These are phyloP conservation scores for Synanthedon andrenaeformis DNA, from an alignment of 2,888 invertebrate species.

Conservation along the genomic window DNA sequence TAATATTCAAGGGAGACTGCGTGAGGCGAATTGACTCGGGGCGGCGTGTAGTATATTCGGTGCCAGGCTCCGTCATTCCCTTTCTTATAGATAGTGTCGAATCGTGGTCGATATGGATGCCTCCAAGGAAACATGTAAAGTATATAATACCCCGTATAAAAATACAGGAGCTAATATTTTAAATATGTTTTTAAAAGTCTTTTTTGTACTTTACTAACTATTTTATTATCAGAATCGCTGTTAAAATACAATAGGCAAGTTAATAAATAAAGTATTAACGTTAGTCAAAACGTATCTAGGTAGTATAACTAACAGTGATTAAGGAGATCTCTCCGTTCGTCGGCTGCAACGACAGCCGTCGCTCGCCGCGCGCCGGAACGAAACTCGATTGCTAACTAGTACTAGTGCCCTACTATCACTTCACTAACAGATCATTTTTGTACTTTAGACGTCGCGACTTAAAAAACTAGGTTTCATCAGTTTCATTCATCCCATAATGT, in stretches of 20 bases:
- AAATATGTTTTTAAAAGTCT: too few relatives aligned
- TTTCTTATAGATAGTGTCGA: conserved; percentile 16
- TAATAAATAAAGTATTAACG: too few relatives aligned
- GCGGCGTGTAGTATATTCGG: conserved; percentile 31
- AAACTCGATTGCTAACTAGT: conserved; percentile 36
- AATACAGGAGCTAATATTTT: too few relatives aligned
- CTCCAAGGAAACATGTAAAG: too few relatives aligned
- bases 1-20: conserved; percentile 32
- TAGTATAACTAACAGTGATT: neutral
- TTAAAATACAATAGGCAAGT: too few relatives aligned
- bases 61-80: conserved; percentile 56
- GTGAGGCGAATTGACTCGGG: conserved; percentile 35
- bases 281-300: too few relatives aligned
- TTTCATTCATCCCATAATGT: too few relatives aligned
- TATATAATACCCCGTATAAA: too few relatives aligned
- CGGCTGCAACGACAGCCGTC: conserved; percentile 15
- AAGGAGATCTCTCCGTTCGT: conserved; percentile 12
- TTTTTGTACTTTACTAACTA: too few relatives aligned
- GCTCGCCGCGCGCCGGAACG: conserved; percentile 43
- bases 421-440: conserved; percentile 29
- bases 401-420: conserved; percentile 61
- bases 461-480: too few relatives aligned
- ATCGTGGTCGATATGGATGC: conserved; percentile 35
- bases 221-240: too few relatives aligned
- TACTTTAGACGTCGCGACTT: conserved; percentile 16